Evolutionary conservation across 64 coral and sea anemone genomes (phyloP), one percentile per base, ranked within the genome.

Genomic region (Dendrophyllia cribrosa): DNA sequence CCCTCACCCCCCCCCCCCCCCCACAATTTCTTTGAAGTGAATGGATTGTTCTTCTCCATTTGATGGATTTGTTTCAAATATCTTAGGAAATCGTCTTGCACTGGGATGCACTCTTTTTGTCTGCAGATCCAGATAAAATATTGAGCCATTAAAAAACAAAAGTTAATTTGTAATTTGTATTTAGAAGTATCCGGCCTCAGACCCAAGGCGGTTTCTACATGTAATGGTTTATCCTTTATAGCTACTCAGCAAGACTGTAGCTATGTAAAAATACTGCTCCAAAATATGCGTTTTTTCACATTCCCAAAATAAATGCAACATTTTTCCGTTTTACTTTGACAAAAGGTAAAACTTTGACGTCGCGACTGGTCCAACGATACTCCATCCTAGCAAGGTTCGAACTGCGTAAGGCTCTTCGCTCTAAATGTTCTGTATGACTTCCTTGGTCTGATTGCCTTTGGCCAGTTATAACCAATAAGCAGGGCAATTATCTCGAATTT

Each of bases 281-380:
- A 82, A 61, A 82, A 82, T 2, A 62, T 58, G 19, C 43, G 79
- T 34, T 24, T 63, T 64, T 63, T 44, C 63, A 26, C 79, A 63
- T 14, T 63, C 79, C 79, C 79, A 82, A 58, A 82, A 82, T 63
- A 82, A 82, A 82, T 82, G 58, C 6, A 63, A 24, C 20, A 83
- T 59, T 58, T 58, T 83, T 83, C 58, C 25, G 46, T 79, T 79
- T 83, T 62, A 25, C 62, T 25, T 14, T 62, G 79, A n/a, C 79
- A 83, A 45, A 83, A 25, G 34, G 7, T 26, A 15, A n/a, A n/a
- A n/a, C n/a, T n/a, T n/a, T n/a, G n/a, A n/a, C n/a, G n/a, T n/a
- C n/a, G n/a, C n/a, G n/a, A n/a, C n/a, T n/a, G n/a, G n/a, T n/a
- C n/a, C n/a, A n/a, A n/a, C n/a, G n/a, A n/a, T n/a, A n/a, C n/a